A percentile compares a stretch with the other conserved stretches of the same genome.
phyloP scores from a whole-genome alignment of 2,797 vertebrate species.

The Threskiornis aethiopicus region DNA sequence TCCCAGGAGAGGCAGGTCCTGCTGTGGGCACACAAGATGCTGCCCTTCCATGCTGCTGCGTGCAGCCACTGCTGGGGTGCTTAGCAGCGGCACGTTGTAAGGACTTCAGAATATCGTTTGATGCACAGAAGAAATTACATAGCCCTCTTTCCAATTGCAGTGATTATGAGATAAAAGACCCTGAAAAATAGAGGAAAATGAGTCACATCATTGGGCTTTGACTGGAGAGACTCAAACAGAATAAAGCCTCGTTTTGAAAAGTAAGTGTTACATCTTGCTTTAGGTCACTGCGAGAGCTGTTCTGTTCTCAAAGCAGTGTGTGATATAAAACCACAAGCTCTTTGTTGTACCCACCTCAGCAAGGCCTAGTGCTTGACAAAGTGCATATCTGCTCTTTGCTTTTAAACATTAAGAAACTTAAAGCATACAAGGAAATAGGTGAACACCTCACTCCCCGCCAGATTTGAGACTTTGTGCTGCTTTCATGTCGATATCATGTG shows the following conservation, averaged over 20 bases:
- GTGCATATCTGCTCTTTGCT: neutral
- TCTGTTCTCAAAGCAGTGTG: neutral
- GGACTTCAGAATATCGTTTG: neutral
- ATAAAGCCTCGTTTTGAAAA: neutral
- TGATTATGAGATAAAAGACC: slow-evolving; percentile 14
- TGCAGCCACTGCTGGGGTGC: neutral
- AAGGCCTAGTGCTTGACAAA: neutral
- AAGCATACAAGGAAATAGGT: neutral
- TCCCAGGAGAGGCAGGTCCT: neutral
- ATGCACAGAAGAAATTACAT: neutral
- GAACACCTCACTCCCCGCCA: neutral
- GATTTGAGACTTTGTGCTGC: neutral
- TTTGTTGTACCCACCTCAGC: neutral
- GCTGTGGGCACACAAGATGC: neutral
- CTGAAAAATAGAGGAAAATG: neutral
- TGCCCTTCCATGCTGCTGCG: neutral
- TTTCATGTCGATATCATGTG: neutral
- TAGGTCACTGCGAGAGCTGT: neutral
- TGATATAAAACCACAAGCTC: neutral
- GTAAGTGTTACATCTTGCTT: neutral
- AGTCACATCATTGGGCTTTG: neutral
- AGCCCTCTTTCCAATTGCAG: neutral
- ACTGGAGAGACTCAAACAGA: neutral
- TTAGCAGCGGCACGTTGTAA: neutral
- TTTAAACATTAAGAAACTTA: neutral